phyloP scores from a whole-genome alignment of 1,140 invertebrate species.

The Papilio glaucus region DNA sequence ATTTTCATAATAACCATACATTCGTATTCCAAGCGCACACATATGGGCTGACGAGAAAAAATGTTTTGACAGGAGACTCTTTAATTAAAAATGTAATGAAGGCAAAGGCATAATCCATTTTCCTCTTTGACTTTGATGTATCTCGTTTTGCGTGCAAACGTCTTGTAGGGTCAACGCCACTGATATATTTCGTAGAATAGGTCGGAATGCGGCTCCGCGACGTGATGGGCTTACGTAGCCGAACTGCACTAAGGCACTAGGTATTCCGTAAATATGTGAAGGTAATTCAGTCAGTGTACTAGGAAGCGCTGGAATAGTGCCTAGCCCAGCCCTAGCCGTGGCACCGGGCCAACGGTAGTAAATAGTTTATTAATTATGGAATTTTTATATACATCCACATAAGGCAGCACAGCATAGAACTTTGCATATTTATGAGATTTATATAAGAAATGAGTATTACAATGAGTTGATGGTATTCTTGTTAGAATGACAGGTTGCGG shows the following conservation, averaged over 20 bases:
- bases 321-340: slow-evolving; percentile 57
- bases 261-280: slow-evolving; percentile 56
- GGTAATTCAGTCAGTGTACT: slow-evolving; percentile 63
- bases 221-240: slow-evolving; percentile 44
- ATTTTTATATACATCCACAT: slow-evolving; percentile 29
- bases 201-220: slow-evolving; percentile 40
- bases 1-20: slow-evolving; percentile 39
- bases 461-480: slow-evolving; percentile 27
- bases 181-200: slow-evolving; percentile 52
- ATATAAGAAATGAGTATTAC: slow-evolving; percentile 8
- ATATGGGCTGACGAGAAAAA: slow-evolving; percentile 28
- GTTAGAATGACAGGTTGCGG: slow-evolving; percentile 33
- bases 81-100: slow-evolving; percentile 49
- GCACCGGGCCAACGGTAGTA: slow-evolving; percentile 58
- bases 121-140: slow-evolving; percentile 52
- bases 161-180: slow-evolving; percentile 50
- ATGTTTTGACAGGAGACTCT: slow-evolving; percentile 39
- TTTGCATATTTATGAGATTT: slow-evolving; percentile 25
- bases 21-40: slow-evolving; percentile 44
- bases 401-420: neutral
- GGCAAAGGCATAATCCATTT: slow-evolving; percentile 39
- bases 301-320: slow-evolving; percentile 73
- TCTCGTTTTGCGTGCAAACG: slow-evolving; percentile 39
- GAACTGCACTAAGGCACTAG: slow-evolving; percentile 53
- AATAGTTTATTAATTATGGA: slow-evolving; percentile 45